phyloP scores from a whole-genome alignment of 2,888 invertebrate species.

The Nomada ruficornis region DNA sequence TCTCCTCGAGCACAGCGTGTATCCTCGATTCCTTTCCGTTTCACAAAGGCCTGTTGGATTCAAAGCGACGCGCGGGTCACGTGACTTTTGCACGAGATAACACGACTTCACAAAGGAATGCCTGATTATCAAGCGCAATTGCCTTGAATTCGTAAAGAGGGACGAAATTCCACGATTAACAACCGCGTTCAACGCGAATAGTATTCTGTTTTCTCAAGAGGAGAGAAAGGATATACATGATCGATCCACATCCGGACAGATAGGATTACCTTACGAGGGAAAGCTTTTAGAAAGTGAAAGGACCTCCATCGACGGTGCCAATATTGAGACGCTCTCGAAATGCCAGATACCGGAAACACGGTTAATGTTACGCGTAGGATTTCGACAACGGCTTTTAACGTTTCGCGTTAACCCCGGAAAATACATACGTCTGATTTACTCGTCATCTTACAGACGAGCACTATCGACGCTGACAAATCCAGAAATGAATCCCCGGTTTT shows the following conservation, averaged over 20 bases:
- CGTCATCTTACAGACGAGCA: not conserved
- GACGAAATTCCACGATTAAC: not conserved
- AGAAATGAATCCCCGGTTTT: not conserved
- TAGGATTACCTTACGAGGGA: slow-evolving; percentile 9
- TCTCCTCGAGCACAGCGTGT: not conserved
- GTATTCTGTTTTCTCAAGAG: not conserved
- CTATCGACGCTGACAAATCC: not conserved
- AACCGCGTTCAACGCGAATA: not conserved
- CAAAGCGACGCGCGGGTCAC: not conserved
- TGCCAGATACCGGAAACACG: not conserved
- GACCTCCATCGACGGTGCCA: not conserved
- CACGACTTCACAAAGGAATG: slow-evolving; percentile 23
- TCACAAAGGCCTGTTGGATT: not conserved
- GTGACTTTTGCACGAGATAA: slow-evolving; percentile 4
- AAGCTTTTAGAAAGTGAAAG: slow-evolving; percentile 54
- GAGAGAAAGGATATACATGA: not conserved
- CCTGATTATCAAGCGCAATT: slow-evolving; percentile 13
- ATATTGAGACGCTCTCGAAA: slow-evolving; percentile 30
- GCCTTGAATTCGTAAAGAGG: not conserved
- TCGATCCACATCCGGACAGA: slow-evolving; percentile 33
- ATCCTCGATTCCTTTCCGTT: not conserved
- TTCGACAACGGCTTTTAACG: slow-evolving; percentile 19
- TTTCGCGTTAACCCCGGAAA: not conserved
- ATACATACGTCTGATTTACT: not conserved
- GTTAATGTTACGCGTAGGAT: slow-evolving; percentile 12